phyloP scores from a whole-genome alignment of 2,113 vertebrate genomes.

The Nansenia antarctica region DNA sequence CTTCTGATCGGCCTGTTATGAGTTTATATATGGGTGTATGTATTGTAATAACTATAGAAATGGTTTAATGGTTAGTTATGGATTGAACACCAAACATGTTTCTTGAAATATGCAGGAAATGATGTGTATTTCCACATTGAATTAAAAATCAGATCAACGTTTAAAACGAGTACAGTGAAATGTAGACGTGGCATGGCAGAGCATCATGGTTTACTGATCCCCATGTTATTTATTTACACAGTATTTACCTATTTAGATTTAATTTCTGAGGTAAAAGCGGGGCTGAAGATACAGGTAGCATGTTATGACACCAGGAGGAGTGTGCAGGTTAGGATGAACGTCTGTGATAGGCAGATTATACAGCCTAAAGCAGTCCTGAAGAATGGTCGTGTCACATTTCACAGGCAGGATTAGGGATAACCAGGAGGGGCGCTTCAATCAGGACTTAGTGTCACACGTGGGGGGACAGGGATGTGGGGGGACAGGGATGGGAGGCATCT shows the following conservation, averaged over 20 bases:
- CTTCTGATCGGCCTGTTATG: background rate
- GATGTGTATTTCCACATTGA: conserved; percentile 8
- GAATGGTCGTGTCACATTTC: conserved; percentile 78
- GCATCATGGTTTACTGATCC: conserved; percentile 20
- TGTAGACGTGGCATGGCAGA: background rate
- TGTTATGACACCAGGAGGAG: conserved; percentile 62
- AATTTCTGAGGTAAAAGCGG: conserved; percentile 64
- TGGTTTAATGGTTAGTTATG: too few species aligned
- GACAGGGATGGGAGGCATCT: conserved; percentile 63
- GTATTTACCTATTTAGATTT: conserved; percentile 56
- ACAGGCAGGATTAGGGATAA: conserved; percentile 70
- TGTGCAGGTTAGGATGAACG: conserved; percentile 69
- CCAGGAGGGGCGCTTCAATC: conserved; percentile 65
- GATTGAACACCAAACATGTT: background rate
- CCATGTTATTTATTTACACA: conserved; percentile 37
- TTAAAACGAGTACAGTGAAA: conserved; percentile 11
- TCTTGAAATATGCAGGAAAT: background rate
- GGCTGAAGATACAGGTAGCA: conserved; percentile 56
- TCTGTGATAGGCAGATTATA: conserved; percentile 75
- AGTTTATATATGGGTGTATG: background rate
- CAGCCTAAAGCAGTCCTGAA: conserved; percentile 69
- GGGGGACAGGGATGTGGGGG: conserved; percentile 25
- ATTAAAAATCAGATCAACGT: conserved; percentile 20
- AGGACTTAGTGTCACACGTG: conserved; percentile 69
- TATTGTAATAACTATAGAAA: background rate